A percentile compares a stretch with the other conserved stretches of the same genome.
Evolutionary conservation across 1,140 invertebrate genomes (phyloP).

Genomic region (Trichogramma pretiosum): DNA sequence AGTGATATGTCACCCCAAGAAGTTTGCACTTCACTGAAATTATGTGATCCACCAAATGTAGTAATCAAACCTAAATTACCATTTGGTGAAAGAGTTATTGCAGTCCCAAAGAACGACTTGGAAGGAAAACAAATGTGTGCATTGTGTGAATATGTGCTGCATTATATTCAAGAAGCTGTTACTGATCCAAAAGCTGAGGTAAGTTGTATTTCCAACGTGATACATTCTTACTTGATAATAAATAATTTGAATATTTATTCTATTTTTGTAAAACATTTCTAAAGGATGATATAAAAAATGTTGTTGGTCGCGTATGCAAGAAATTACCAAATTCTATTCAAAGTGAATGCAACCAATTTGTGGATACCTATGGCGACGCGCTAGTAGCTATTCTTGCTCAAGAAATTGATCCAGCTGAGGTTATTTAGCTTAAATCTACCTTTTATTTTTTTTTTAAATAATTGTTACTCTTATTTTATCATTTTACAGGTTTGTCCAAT

Average conservation of each 20-base stretch:
- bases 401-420: slow-evolving; percentile 65
- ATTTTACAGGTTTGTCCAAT: slow-evolving; percentile 52
- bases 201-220: slow-evolving; percentile 18
- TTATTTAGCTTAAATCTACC: too few relatives aligned
- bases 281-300: slow-evolving; percentile 55
- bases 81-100: slow-evolving; percentile 17
- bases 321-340: slow-evolving; percentile 57
- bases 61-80: slow-evolving; percentile 27
- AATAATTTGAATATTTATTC: slow-evolving; percentile 11
- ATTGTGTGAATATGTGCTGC: slow-evolving; percentile 74
- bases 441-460: too few relatives aligned
- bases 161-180: slow-evolving; percentile 66
- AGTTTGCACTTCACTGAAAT: slow-evolving; percentile 65
- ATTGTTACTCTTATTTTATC: too few relatives aligned
- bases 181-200: slow-evolving; percentile 61
- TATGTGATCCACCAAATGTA: slow-evolving; percentile 49
- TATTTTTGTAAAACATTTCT: slow-evolving; percentile 4
- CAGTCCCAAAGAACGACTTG: slow-evolving; percentile 21
- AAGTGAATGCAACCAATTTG: slow-evolving; percentile 62
- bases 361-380: slow-evolving; percentile 67
- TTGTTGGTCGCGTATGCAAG: slow-evolving; percentile 59
- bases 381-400: slow-evolving; percentile 68
- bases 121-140: slow-evolving; percentile 53
- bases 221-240: slow-evolving; percentile 10
- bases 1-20: slow-evolving; percentile 67